Evolutionary conservation across 2,888 invertebrate genomes (phyloP).

Genomic region (Chloromyia formosa): DNA sequence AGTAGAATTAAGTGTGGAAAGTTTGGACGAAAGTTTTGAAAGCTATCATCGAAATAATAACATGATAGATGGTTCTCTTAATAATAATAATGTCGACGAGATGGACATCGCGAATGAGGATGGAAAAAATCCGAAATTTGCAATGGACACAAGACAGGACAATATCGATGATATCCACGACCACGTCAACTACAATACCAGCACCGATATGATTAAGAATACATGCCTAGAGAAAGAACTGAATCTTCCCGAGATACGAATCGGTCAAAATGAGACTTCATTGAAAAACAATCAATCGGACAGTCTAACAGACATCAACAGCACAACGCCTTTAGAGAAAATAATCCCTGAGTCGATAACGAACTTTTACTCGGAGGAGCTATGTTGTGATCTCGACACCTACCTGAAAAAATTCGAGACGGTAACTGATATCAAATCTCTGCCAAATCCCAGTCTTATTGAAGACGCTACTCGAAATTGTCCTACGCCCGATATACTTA

Average conservation of each 20-base stretch:
- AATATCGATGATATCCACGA: conserved; percentile 28
- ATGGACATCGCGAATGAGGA: conserved; percentile 56
- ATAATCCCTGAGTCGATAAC: background rate
- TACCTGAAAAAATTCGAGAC: conserved; percentile 51
- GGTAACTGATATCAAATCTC: conserved; percentile 43
- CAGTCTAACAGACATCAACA: background rate
- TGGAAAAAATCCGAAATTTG: conserved; percentile 43
- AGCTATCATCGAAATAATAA: conserved; percentile 64
- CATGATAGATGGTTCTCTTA: conserved; percentile 63
- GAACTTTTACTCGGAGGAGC: conserved; percentile 23
- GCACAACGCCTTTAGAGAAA: background rate
- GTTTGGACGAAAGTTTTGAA: conserved; percentile 53
- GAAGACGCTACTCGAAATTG: conserved; percentile 50
- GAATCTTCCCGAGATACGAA: conserved; percentile 44
- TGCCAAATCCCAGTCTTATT: conserved; percentile 18
- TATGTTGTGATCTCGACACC: conserved; percentile 51
- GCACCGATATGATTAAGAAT: conserved; percentile 34
- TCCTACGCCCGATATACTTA: conserved; percentile 59
- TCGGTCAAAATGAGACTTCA: background rate
- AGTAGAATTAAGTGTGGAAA: conserved; percentile 58
- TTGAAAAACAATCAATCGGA: background rate
- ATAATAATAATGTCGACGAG: conserved; percentile 58
- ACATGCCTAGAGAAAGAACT: conserved; percentile 43
- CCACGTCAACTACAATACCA: conserved; percentile 45
- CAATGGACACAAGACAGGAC: conserved; percentile 3